Conservation (phyloP, 2,113 vertebrate species). For the Pyxicephalus adspersus region DNA sequence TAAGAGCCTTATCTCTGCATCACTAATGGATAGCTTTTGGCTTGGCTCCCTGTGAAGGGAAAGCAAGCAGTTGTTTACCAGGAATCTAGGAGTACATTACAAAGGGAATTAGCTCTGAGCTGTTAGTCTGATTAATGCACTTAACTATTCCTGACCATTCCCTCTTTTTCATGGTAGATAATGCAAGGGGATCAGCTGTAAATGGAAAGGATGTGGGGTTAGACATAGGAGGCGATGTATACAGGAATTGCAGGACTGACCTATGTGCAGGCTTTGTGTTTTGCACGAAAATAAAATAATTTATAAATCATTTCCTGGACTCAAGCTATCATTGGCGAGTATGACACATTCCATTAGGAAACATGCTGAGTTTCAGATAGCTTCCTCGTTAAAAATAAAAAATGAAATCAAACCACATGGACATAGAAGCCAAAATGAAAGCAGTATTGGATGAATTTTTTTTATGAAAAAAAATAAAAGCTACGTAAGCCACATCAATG, state of each 20-base stretch:
- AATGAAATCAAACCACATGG: slow-evolving; percentile 45
- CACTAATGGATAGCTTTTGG: slow-evolving; percentile 73
- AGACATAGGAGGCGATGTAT: slow-evolving; percentile 61
- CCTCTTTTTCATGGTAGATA: slow-evolving; percentile 67
- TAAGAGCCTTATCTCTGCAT: slow-evolving; percentile 74
- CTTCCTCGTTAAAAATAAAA: slow-evolving; percentile 48
- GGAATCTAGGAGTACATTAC: slow-evolving; percentile 78
- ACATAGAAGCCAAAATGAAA: slow-evolving; percentile 2
- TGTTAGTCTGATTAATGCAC: slow-evolving; percentile 82
- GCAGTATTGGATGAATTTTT: background rate
- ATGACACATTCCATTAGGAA: slow-evolving; percentile 65
- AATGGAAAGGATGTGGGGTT: slow-evolving; percentile 67
- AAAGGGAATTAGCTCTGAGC: slow-evolving; percentile 74
- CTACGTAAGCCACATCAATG: too few species aligned
- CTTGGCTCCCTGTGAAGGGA: slow-evolving; percentile 71
- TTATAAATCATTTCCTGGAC: slow-evolving; percentile 63
- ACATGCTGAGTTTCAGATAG: slow-evolving; percentile 45
- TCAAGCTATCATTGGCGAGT: slow-evolving; percentile 59
- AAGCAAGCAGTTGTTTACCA: slow-evolving; percentile 79
- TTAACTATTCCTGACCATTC: slow-evolving; percentile 77
- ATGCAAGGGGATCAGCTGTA: slow-evolving; percentile 74
- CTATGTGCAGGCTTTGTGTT: slow-evolving; percentile 62
- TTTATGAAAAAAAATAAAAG: too few species aligned
- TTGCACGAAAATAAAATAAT: slow-evolving; percentile 61
- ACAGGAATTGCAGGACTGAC: slow-evolving; percentile 62